Evolutionary conservation across 1,140 invertebrate genomes (phyloP).

Genomic region (Drosophila arizonae): DNA sequence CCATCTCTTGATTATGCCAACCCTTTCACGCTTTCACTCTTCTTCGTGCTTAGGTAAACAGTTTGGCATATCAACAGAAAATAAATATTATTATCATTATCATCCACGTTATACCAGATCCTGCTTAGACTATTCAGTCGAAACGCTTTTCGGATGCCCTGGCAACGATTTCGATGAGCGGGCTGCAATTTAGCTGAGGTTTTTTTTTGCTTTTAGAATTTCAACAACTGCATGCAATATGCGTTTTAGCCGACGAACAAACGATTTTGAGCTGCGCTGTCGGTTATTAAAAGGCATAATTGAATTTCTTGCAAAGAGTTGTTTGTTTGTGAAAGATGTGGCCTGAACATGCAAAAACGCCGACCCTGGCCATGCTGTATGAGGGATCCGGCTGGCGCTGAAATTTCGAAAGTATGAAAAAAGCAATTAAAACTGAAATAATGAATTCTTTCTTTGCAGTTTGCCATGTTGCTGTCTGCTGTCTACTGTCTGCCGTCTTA

Average conservation of each 20-base stretch:
- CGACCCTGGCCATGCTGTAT: neutral
- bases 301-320: slow-evolving; percentile 80
- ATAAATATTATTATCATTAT: too few species aligned
- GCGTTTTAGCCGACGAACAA: slow-evolving; percentile 17
- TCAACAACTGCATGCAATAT: slow-evolving; percentile 26
- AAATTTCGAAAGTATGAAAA: slow-evolving; percentile 80
- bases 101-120: too few species aligned
- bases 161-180: slow-evolving; percentile 2
- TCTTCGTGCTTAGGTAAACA: too few species aligned
- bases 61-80: too few species aligned
- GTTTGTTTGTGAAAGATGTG: slow-evolving; percentile 74
- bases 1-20: too few species aligned
- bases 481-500: slow-evolving; percentile 31
- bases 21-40: too few species aligned
- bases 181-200: neutral
- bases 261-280: slow-evolving; percentile 59
- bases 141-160: neutral
- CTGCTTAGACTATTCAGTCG: neutral
- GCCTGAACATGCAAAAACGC: slow-evolving; percentile 71
- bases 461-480: slow-evolving; percentile 51
- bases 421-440: slow-evolving; percentile 82
- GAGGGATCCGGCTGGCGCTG: slow-evolving; percentile 54
- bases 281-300: slow-evolving; percentile 81
- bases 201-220: neutral
- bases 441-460: slow-evolving; percentile 76